Evolutionary conservation across 2,797 vertebrate genomes (phyloP), one percentile per base, ranked within the genome.

Genomic region (Thaleichthys pacificus): DNA sequence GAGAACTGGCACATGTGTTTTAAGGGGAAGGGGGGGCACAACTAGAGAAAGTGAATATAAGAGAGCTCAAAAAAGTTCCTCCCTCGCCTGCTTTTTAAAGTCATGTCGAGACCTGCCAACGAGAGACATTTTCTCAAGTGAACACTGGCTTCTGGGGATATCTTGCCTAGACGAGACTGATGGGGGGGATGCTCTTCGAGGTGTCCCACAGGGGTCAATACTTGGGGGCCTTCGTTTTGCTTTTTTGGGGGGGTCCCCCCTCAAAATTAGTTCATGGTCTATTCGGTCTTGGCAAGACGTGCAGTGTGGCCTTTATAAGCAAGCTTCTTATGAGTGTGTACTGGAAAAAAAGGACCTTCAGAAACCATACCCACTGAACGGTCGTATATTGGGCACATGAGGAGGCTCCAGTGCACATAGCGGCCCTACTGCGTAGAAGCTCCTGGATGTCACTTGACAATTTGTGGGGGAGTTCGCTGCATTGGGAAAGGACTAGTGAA

Each of bases 81-180:
- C 96, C 95, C 94, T 96, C 95, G 94, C 95, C 95, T 97, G 94
- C 92, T 94, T 93, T 89, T 95, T 95, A 93, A 94, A 96, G 97
- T 98, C 96, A 98, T 98, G 97, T 98, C 96, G 94, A 97, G 97
- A 98, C 96, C 96, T 98, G 97, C 95, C 97, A 96, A 96, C 94
- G 95, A 95, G 95, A 97, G 95, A 97, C 94, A 95, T 95, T 96
- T 95, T 97, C 95, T 98, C 96, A 97, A 98, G 97, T 98, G 97
- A 97, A 96, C 94, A 95, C 95, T 96, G 96, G 96, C 96, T 98
- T 97, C 96, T 97, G 95, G 95, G 94, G 94, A 97, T 94, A 91
- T 95, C 97, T 98, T 98, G 97, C 97, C 96, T 97, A 95, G 96
- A 98, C 95, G 79, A 97, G 94, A 96, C 93, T 91, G 87, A 85